Evolutionary conservation across 2,797 vertebrate species (phyloP).

Genomic region (Sandelia bainsii): DNA sequence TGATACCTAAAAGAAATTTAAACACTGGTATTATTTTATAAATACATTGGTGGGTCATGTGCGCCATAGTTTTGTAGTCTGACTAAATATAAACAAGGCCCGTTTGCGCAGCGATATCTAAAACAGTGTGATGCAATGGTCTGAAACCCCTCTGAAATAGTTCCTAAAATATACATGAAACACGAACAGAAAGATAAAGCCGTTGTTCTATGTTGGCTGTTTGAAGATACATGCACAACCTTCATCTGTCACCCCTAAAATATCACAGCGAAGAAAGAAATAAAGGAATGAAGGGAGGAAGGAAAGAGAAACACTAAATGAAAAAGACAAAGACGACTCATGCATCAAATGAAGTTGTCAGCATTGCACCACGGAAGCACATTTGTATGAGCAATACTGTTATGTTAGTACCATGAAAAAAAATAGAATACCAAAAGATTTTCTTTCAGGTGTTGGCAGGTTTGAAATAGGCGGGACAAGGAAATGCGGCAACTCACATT

Average conservation of each 20-base stretch:
- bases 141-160: conserved; percentile 78
- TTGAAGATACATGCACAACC: conserved; percentile 64
- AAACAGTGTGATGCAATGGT: conserved; percentile 75
- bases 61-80: conserved; percentile 64
- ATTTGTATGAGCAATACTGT: conserved; percentile 44
- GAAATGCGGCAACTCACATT: conserved; percentile 61
- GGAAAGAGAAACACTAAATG: conserved; percentile 22
- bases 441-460: conserved; percentile 57
- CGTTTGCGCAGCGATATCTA: conserved; percentile 65
- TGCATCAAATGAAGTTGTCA: conserved; percentile 46
- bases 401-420: conserved; percentile 12
- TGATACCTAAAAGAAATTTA: conserved; percentile 55
- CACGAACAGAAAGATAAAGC: conserved; percentile 66
- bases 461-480: conserved; percentile 60
- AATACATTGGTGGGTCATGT: conserved; percentile 71
- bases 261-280: conserved; percentile 50
- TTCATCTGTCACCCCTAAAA: conserved; percentile 70
- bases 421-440: conserved; percentile 48
- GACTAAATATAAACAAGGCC: conserved; percentile 82
- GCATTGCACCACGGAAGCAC: conserved; percentile 28
- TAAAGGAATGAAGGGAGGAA: conserved; percentile 12
- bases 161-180: conserved; percentile 83
- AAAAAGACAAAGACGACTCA: conserved; percentile 30
- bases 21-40: conserved; percentile 64
- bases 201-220: conserved; percentile 54